These are phyloP conservation scores for Ptilorrhoa leucosticta DNA, from an alignment of 2,113 vertebrate genomes.

Conservation along the genomic window DNA sequence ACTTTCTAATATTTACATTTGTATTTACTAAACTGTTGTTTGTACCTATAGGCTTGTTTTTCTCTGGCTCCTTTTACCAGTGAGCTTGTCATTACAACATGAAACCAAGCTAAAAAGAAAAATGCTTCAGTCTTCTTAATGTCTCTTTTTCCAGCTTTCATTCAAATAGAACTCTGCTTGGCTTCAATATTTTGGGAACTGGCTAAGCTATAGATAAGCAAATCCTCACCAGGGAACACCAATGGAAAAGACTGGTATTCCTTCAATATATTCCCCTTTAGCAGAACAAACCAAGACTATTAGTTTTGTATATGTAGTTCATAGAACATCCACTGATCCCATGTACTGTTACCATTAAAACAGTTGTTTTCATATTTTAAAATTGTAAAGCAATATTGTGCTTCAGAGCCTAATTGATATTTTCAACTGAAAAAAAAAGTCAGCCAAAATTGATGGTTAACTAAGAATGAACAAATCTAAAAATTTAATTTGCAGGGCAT, in stretches of 20 bases:
- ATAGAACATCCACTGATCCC: neutral
- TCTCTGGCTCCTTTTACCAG: neutral
- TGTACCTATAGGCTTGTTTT: neutral
- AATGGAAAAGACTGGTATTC: neutral
- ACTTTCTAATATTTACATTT: neutral
- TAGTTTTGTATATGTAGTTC: neutral
- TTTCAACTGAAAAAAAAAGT: neutral
- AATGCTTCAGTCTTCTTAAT: neutral
- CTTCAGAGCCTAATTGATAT: neutral
- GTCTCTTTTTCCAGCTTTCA: slow-evolving; percentile 11
- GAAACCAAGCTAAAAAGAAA: neutral
- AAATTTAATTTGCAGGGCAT: neutral
- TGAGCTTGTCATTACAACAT: neutral
- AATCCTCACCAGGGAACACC: neutral
- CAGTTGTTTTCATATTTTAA: neutral
- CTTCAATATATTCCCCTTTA: neutral
- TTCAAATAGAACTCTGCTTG: neutral
- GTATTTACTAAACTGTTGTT: neutral
- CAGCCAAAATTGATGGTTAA: neutral
- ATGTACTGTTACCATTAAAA: neutral
- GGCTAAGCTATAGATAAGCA: slow-evolving; percentile 14
- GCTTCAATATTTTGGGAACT: neutral
- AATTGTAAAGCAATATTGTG: neutral
- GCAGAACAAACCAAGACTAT: neutral
- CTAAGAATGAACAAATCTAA: neutral